Conservation (phyloP, 2,113 vertebrate genomes). For the Polyodon spathula region DNA sequence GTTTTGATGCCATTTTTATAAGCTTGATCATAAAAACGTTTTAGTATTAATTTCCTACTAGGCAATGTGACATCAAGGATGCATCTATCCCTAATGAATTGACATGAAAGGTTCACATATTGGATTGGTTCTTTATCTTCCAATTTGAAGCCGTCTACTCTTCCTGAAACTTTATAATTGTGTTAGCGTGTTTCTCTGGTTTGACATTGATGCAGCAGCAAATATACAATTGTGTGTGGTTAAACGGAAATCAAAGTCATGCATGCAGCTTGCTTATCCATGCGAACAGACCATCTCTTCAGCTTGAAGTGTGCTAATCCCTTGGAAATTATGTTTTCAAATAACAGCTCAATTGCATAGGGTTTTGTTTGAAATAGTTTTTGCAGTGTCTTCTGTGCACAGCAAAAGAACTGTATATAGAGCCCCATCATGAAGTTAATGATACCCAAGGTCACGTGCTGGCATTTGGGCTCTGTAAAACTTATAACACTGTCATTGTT, state of each 20-base stretch:
- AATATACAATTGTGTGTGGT: slow-evolving; percentile 6
- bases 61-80: too few species aligned
- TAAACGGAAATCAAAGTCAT: slow-evolving; percentile 4
- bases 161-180: slow-evolving; percentile 4
- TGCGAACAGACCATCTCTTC: not conserved
- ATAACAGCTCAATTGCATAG: too few species aligned
- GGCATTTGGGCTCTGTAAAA: too few species aligned
- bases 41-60: not conserved
- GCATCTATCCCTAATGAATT: not conserved
- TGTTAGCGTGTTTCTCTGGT: not conserved
- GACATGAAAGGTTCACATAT: not conserved
- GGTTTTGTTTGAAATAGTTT: too few species aligned
- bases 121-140: not conserved
- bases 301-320: slow-evolving; percentile 3
- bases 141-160: not conserved
- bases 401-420: too few species aligned
- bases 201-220: slow-evolving; percentile 4
- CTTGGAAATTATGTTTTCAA: not conserved
- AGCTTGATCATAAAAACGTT: too few species aligned
- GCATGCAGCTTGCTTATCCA: not conserved
- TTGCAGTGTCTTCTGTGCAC: too few species aligned
- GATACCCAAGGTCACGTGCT: too few species aligned
- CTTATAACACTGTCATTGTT: too few species aligned
- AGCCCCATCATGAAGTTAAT: too few species aligned
- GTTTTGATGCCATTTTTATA: too few species aligned